These are phyloP conservation scores for Myotis davidii DNA, from an alignment of 2,113 vertebrate genomes.

Conservation along the genomic window DNA sequence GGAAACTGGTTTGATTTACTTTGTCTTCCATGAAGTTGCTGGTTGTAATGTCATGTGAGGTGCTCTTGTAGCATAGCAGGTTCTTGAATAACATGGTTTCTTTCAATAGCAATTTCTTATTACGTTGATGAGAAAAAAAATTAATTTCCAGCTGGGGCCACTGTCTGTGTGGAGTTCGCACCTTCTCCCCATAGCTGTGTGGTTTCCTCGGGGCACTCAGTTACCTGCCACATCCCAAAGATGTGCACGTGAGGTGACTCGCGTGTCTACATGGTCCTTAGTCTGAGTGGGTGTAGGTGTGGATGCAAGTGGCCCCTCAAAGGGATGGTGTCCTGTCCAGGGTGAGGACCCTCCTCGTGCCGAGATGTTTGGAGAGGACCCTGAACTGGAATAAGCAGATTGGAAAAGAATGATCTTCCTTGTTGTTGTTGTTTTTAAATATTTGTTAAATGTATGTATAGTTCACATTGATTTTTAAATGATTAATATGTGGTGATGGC, in stretches of 20 bases:
- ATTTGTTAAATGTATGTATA: neutral
- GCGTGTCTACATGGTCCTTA: neutral
- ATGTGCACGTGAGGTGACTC: neutral
- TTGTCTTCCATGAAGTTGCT: neutral
- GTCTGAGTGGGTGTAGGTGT: neutral
- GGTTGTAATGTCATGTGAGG: neutral
- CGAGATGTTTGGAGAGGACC: neutral
- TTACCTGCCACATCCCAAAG: neutral
- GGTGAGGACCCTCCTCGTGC: no score
- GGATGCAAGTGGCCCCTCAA: neutral
- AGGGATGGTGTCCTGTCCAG: neutral
- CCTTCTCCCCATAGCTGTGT: neutral
- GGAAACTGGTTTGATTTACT: neutral
- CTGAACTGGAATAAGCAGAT: neutral
- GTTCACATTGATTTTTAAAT: neutral
- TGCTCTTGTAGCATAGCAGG: neutral
- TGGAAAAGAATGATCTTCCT: neutral
- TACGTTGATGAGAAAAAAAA: neutral
- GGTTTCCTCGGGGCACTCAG: neutral
- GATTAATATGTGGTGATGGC: neutral
- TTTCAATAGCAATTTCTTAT: neutral
- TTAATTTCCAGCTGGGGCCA: neutral
- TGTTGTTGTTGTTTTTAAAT: neutral
- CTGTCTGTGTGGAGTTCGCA: no score
- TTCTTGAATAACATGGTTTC: neutral